Evolutionary conservation across 2,888 invertebrate species (phyloP).

Genomic region (Phengaris alcon): DNA sequence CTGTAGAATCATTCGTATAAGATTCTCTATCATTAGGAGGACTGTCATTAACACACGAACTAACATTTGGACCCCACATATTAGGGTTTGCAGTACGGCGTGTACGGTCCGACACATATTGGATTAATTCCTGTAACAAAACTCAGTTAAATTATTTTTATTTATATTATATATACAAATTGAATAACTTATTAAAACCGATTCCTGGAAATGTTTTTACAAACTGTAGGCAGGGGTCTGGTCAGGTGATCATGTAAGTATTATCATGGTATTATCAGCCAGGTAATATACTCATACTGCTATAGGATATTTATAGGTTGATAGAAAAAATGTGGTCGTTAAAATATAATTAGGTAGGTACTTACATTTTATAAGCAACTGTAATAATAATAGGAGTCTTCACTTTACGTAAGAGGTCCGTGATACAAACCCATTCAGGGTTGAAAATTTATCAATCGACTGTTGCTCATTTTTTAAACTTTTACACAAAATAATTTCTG

Average conservation of each 20-base stretch:
- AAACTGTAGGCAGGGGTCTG: too few relatives aligned
- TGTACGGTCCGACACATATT: slow-evolving; percentile 66
- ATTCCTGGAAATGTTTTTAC: too few relatives aligned
- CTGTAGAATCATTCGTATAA: slow-evolving; percentile 62
- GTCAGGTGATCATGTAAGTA: too few relatives aligned
- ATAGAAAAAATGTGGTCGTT: too few relatives aligned
- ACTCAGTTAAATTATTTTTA: background rate
- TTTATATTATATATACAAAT: background rate
- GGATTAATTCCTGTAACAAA: slow-evolving; percentile 43
- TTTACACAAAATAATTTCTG: background rate
- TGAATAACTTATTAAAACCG: too few relatives aligned
- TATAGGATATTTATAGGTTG: too few relatives aligned
- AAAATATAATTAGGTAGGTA: background rate
- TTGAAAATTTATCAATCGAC: background rate
- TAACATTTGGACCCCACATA: slow-evolving; percentile 66
- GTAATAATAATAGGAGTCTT: background rate
- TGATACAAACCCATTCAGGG: background rate
- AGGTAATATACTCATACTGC: too few relatives aligned
- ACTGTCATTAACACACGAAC: slow-evolving; percentile 66
- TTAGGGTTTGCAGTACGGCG: slow-evolving; percentile 51
- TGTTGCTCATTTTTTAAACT: background rate
- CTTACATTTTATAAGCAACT: background rate
- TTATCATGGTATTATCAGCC: too few relatives aligned
- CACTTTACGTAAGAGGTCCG: background rate
- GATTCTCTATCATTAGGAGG: slow-evolving; percentile 65